phyloP scores from a whole-genome alignment of 2,113 vertebrate genomes.

The Rhinichthys klamathensis region DNA sequence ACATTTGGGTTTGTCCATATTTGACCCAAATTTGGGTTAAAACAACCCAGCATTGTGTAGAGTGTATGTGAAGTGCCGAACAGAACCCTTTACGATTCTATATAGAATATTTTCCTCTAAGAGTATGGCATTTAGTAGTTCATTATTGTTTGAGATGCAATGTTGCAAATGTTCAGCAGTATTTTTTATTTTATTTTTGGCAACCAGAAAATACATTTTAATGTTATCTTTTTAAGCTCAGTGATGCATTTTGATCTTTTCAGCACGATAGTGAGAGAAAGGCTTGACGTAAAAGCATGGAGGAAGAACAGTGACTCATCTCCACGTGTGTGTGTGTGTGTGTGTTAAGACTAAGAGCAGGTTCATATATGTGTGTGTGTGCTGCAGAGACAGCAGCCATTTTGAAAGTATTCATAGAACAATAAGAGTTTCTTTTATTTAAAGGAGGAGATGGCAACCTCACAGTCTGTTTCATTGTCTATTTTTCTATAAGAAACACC shows the following conservation, averaged over 20 bases:
- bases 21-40: no score
- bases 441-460: neutral
- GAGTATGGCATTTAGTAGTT: no score
- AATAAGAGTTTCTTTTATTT: neutral
- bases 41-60: no score
- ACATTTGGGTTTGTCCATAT: no score
- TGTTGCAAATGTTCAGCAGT: no score
- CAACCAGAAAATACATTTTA: neutral
- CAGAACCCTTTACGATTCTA: no score
- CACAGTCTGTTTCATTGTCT: neutral
- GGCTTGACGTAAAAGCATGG: neutral
- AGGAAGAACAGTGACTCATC: slow-evolving; percentile 41
- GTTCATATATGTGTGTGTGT: neutral
- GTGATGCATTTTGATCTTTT: neutral
- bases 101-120: no score
- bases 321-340: neutral
- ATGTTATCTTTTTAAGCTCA: slow-evolving; percentile 7
- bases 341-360: neutral
- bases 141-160: no score
- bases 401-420: slow-evolving; percentile 23
- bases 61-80: no score
- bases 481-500: neutral
- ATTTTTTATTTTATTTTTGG: neutral
- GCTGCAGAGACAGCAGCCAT: slow-evolving; percentile 34
- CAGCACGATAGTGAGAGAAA: neutral